phyloP scores from a whole-genome alignment of 2,113 vertebrate species.

The Chamaetylas fuelleborni region DNA sequence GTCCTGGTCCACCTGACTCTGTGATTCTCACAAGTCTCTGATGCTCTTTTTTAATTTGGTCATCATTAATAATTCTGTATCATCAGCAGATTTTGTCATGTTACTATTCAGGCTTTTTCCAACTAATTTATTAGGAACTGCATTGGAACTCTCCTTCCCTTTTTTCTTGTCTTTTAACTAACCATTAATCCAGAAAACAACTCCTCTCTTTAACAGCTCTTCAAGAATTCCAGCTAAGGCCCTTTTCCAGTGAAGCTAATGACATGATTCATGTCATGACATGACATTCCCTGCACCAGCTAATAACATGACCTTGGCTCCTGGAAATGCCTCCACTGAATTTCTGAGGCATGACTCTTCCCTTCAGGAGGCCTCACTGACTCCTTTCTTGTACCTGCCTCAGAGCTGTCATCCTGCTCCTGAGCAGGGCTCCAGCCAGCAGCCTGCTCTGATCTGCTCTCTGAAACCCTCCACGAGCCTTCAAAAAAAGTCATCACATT shows the following conservation, averaged over 20 bases:
- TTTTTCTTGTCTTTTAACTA: background rate
- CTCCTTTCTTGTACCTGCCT: background rate
- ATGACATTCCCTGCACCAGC: background rate
- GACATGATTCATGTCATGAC: no score
- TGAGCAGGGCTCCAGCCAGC: background rate
- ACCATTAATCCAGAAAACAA: background rate
- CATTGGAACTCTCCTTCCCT: background rate
- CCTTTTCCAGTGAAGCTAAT: background rate
- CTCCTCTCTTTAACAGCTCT: background rate
- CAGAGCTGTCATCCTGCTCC: background rate
- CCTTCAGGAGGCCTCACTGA: background rate
- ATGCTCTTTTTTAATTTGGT: background rate
- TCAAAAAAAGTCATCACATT: background rate
- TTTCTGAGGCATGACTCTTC: background rate
- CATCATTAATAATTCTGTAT: slow-evolving; percentile 2
- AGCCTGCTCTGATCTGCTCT: background rate
- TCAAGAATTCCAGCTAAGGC: background rate
- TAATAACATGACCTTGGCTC: background rate
- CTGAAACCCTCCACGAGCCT: background rate
- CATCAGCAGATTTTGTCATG: background rate
- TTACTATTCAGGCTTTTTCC: background rate
- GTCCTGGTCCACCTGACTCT: background rate
- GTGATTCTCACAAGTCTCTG: background rate
- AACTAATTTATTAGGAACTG: background rate
- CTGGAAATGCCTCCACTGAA: background rate